Evolutionary conservation across 1,140 invertebrate species (phyloP).

Genomic region (Drosophila mojavensis): DNA sequence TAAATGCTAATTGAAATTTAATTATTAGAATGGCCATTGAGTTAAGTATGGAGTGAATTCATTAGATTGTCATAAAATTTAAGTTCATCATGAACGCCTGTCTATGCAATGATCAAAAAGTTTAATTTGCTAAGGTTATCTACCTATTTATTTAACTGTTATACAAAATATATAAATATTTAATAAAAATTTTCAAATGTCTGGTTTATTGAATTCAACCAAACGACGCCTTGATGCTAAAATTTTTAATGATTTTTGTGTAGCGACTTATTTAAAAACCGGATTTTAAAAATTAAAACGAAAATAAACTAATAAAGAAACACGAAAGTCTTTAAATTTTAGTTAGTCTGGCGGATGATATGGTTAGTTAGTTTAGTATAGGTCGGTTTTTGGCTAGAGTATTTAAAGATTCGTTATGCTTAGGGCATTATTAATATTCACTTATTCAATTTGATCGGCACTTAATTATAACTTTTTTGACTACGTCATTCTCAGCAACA

Average conservation of each 20-base stretch:
- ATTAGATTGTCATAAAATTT: too few relatives aligned
- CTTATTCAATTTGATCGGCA: slow-evolving; percentile 70
- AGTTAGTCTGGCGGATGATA: neutral
- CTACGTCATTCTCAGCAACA: slow-evolving; percentile 61
- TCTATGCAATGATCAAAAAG: too few relatives aligned
- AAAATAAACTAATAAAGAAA: too few relatives aligned
- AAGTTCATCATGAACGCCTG: too few relatives aligned
- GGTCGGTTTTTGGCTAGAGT: slow-evolving; percentile 36
- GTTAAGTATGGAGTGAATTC: too few relatives aligned
- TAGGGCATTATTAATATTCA: slow-evolving; percentile 42
- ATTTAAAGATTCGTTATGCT: slow-evolving; percentile 54
- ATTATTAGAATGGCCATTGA: neutral
- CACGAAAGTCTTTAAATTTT: neutral
- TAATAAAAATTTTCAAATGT: slow-evolving; percentile 6
- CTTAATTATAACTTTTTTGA: slow-evolving; percentile 77
- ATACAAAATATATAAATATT: too few relatives aligned
- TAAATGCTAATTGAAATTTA: neutral
- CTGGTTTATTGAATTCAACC: slow-evolving; percentile 12
- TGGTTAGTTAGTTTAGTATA: slow-evolving; percentile 11
- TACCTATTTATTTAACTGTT: too few relatives aligned
- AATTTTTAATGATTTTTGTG: slow-evolving; percentile 13
- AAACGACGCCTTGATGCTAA: slow-evolving; percentile 14
- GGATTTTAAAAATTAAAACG: slow-evolving; percentile 1
- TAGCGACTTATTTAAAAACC: slow-evolving; percentile 15
- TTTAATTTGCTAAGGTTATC: too few relatives aligned